phyloP scores from a whole-genome alignment of 2,888 invertebrate species.

The Argyresthia goedartella region DNA sequence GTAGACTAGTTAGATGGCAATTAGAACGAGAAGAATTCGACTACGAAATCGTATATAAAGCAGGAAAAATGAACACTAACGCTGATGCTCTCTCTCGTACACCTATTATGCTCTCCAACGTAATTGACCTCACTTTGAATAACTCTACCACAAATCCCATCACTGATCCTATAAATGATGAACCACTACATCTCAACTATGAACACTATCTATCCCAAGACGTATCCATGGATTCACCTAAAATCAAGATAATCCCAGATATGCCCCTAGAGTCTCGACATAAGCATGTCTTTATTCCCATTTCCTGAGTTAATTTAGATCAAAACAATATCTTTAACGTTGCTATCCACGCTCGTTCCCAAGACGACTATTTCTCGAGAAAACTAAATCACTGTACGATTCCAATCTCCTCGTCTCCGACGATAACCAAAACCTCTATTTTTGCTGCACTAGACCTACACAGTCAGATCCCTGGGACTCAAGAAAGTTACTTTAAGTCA shows the following conservation, averaged over 20 bases:
- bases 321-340: background rate
- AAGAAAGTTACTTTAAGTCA: constrained; percentile 11
- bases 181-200: background rate
- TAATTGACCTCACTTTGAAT: constrained; percentile 15
- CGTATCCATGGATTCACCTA: constrained; percentile 9
- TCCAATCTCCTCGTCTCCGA: background rate
- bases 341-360: background rate
- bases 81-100: too few species aligned
- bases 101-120: constrained; percentile 17
- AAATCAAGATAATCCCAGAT: background rate
- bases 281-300: constrained; percentile 17
- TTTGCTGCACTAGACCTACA: background rate
- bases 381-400: too few species aligned
- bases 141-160: background rate
- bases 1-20: too few species aligned
- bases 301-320: background rate
- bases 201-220: constrained; percentile 14
- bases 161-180: background rate
- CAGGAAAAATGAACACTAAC: too few species aligned
- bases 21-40: too few species aligned
- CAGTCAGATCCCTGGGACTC: background rate
- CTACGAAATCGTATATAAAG: too few species aligned
- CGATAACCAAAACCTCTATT: background rate
- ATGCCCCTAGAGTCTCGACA: constrained; percentile 20
- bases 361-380: background rate